Conservation (phyloP, 2,888 invertebrate genomes). For the Stenolophus ochropezus region DNA sequence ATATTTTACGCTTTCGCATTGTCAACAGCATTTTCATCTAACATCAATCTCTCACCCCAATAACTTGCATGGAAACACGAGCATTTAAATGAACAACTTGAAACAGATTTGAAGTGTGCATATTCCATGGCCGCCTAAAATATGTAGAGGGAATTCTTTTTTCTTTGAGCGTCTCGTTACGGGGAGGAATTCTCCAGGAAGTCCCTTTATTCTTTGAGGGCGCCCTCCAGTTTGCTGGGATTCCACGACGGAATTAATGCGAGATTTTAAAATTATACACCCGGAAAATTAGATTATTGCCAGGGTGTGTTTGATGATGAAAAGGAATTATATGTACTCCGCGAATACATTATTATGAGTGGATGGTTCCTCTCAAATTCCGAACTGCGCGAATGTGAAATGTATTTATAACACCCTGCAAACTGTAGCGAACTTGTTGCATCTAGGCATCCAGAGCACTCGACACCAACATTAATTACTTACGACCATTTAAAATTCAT, state of each 20-base stretch:
- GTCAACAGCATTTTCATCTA: conserved; percentile 35
- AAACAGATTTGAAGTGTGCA: conserved; percentile 46
- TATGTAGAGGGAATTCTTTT: conserved; percentile 43
- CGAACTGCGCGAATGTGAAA: background rate
- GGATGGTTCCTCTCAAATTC: background rate
- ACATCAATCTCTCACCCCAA: conserved; percentile 31
- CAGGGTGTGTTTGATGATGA: conserved; percentile 23
- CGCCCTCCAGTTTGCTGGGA: conserved; percentile 23
- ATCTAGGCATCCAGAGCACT: too few species aligned
- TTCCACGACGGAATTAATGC: conserved; percentile 20
- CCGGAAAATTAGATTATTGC: conserved; percentile 39
- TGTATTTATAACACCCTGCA: too few species aligned
- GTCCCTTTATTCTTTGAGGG: conserved; percentile 54
- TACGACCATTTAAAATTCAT: too few species aligned
- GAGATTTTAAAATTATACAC: conserved; percentile 40
- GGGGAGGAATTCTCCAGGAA: conserved; percentile 24
- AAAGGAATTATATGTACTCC: conserved; percentile 32
- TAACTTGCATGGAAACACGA: conserved; percentile 14
- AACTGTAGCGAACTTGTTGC: background rate
- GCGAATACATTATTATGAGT: conserved; percentile 4
- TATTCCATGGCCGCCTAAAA: conserved; percentile 37
- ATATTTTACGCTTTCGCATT: conserved; percentile 18
- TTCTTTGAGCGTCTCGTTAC: conserved; percentile 51
- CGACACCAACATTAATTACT: too few species aligned
- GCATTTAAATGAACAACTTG: conserved; percentile 45